A percentile compares a stretch with the other conserved stretches of the same genome.
phyloP scores from a whole-genome alignment of 2,888 invertebrate genomes.

The Cheilosia grossa region DNA sequence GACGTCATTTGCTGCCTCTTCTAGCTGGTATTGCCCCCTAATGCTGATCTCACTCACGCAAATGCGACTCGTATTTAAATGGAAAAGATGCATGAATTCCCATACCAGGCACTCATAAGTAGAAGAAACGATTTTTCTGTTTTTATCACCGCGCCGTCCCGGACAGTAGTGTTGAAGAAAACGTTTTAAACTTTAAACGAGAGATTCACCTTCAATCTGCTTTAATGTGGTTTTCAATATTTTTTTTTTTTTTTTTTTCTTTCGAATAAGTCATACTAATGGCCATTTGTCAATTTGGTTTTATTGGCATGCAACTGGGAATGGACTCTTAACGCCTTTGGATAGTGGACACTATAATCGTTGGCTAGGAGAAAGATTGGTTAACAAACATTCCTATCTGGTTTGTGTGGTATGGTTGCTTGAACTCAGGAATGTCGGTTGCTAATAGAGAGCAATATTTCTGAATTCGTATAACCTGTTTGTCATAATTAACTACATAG shows the following conservation, averaged over 20 bases:
- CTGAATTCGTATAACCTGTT: constrained; percentile 10
- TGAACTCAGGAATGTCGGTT: too few relatives aligned
- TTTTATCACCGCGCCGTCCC: constrained; percentile 3
- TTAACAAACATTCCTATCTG: too few relatives aligned
- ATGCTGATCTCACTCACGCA: constrained; percentile 59
- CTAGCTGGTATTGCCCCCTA: constrained; percentile 14
- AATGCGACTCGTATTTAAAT: constrained; percentile 30
- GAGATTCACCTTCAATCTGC: neutral
- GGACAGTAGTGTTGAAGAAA: constrained; percentile 4
- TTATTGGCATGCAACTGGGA: too few relatives aligned
- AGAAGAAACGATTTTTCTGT: constrained; percentile 17
- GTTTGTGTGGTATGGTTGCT: too few relatives aligned
- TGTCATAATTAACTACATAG: constrained; percentile 5
- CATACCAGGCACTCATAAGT: neutral
- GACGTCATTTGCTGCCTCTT: constrained; percentile 54
- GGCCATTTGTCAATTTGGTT: too few relatives aligned
- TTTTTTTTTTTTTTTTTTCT: too few relatives aligned
- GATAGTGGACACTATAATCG: too few relatives aligned
- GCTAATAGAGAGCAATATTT: too few relatives aligned
- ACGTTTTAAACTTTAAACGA: neutral
- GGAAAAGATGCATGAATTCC: constrained; percentile 38
- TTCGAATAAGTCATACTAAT: too few relatives aligned
- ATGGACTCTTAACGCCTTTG: too few relatives aligned
- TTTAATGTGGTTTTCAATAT: constrained; percentile 2
- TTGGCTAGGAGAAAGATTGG: too few relatives aligned